A percentile compares a stretch with the other conserved stretches of the same genome.
These are phyloP conservation scores for Rallus crepitans DNA, from an alignment of 2,797 vertebrate species.

Conservation along the genomic window DNA sequence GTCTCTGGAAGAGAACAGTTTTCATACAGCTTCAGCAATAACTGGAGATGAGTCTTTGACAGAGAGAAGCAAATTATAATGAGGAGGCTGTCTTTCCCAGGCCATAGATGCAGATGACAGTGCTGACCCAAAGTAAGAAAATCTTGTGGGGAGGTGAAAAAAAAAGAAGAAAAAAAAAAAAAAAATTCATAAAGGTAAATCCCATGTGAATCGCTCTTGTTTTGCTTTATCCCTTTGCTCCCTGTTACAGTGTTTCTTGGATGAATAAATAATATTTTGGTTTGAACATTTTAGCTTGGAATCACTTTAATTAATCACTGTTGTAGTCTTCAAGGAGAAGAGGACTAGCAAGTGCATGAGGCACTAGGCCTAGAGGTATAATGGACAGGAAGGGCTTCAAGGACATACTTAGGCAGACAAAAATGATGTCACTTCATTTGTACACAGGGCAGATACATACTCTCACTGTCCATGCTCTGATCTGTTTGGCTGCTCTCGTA, in stretches of 20 bases:
- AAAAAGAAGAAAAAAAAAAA: not conserved
- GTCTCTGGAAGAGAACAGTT: not conserved
- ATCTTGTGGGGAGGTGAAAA: not conserved
- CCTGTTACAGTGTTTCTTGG: not conserved
- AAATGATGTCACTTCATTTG: rapidly evolving
- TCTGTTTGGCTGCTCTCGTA: not conserved
- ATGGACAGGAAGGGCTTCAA: not conserved
- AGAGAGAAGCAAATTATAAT: not conserved
- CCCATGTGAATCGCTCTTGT: not conserved
- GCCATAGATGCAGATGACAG: not conserved
- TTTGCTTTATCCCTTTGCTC: not conserved
- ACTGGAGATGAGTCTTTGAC: not conserved
- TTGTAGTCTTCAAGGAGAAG: not conserved
- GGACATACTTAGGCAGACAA: not conserved
- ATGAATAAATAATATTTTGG: not conserved
- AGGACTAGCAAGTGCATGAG: not conserved
- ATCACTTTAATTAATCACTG: not conserved
- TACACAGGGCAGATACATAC: rapidly evolving
- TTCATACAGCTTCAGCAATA: not conserved
- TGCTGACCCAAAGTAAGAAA: not conserved
- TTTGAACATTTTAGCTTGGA: not conserved
- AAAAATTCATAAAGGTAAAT: not conserved
- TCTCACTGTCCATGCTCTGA: not conserved
- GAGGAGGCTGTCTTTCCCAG: not conserved
- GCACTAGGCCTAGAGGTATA: not conserved